Evolutionary conservation across 2,797 vertebrate genomes (phyloP), one percentile per base, ranked within the genome.

Genomic region (Sebastolobus altivelis): DNA sequence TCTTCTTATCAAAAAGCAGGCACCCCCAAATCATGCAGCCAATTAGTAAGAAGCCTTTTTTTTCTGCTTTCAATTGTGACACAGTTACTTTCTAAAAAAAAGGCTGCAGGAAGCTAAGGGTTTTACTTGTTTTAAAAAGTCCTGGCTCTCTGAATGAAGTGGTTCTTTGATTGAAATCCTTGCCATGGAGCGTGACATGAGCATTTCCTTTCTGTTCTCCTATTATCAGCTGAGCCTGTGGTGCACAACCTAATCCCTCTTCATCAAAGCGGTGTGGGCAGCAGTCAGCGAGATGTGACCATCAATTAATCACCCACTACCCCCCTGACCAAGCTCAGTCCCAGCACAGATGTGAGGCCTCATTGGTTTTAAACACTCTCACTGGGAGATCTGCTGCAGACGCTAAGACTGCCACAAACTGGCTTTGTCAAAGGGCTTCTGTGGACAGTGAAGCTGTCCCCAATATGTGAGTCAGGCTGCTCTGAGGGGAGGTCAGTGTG

Each of bases 191-290:
- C 81, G 86, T 93, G 91, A 92, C 92, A 87, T 14, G 33, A 92
- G 93, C 90, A 89, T 90, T 93, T 91, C 94, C 94, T 94, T 89
- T 93, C 91, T 77, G 86, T 91, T 94, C 93, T 91, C 89, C 90
- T 89, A 93, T 94, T 94, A 93, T 95, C 94, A 95, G 86, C 93
- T 93, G 94, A 93, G 94, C 92, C 89, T 62, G 54, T 91, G 92
- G 93, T 93, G 95, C 94, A 94, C 94, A 92, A 86, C 90, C 95
- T 92, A 96, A 97, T 97, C 95, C 93, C 95, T 96, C 96, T 96
- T 97, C 96, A 95, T 96, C 96, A 96, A 93, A 95, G 94, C 88
- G 43, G 87, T 92, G 93, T 94, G 93, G 94, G 93, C 94, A 96
- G 94, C 93, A 93, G 90, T 95, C 94, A 93, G 84, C 4, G 54